Evolutionary conservation across 2,888 invertebrate species (phyloP), one percentile per base, ranked within the genome.

Genomic region (Ectemnius continuus): DNA sequence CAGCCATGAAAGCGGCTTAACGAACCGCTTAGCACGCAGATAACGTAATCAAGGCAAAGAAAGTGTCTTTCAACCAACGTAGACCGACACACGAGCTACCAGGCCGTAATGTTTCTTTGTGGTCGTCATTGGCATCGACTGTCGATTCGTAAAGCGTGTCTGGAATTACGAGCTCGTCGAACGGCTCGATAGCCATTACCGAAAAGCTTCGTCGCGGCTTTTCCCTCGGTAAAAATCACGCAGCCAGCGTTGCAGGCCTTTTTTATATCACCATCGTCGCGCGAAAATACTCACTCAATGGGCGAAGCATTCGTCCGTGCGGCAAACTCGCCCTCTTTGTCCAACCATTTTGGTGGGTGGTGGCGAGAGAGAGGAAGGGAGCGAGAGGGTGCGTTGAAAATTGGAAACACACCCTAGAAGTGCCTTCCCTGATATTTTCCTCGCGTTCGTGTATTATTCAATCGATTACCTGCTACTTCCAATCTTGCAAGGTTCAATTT

Each of bases 1-100:
- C 46, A 63, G 16, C 64, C 67, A 45, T 70, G 58, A 78, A 70
- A 60, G 58, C 65, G 71, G 67, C 71, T 79, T 73, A 78, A 78
- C 66, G 78, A 71, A 59, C 66, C 69, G 66, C 20, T 79, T 73
- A 78, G 47, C 57, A 47, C 11, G 20, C 63, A 45, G 65, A 70
- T 76, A 73, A 67, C 56, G 68, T 60, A 67, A 69, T 61, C 67
- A 58, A 13, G 59, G 48, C 57, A 28, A 20, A 11, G 28, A 45
- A 61, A 70, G 52, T 68, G 56, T 64, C 36, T 36, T 36, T 36
- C 47, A n/a, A n/a, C 36, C 8, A 11, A 36, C 47, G 45, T 61
- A 52, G 5, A 36, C 16, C 52, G 52, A 52, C 52, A 52, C 52
- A 52, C 52, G 16, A 45, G 20, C 14, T n/a, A 8, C n/a, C 36